Conservation (phyloP, 2,888 invertebrate genomes). For the Megaustenia siamemsis region DNA sequence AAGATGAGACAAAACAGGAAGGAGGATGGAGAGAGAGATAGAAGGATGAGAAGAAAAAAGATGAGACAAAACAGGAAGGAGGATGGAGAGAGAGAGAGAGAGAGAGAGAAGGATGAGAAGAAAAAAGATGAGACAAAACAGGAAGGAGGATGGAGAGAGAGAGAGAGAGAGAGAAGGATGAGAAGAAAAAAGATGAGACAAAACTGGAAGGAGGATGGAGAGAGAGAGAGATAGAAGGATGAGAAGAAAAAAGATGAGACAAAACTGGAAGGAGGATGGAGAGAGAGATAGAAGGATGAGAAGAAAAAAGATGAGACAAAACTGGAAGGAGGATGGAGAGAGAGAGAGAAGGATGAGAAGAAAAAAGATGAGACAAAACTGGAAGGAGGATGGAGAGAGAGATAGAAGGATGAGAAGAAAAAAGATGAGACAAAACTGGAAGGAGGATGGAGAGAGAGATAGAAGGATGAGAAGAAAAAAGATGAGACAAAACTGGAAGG, state of each 20-base stretch:
- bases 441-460: conserved; percentile 22
- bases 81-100: conserved; percentile 25
- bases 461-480: background rate
- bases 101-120: conserved; percentile 23
- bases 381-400: no score
- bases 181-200: no score
- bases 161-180: no score
- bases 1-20: background rate
- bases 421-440: conserved; percentile 18
- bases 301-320: background rate
- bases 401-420: background rate
- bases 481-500: no score
- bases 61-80: background rate
- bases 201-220: no score
- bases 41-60: background rate
- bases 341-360: no score
- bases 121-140: background rate
- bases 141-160: no score
- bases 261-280: no score
- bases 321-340: no score
- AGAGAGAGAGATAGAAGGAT: no score
- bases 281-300: background rate
- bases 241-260: no score
- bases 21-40: background rate
- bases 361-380: no score